Evolutionary conservation across 2,888 invertebrate genomes (phyloP), one percentile per base, ranked within the genome.

Genomic region (Empis livida): DNA sequence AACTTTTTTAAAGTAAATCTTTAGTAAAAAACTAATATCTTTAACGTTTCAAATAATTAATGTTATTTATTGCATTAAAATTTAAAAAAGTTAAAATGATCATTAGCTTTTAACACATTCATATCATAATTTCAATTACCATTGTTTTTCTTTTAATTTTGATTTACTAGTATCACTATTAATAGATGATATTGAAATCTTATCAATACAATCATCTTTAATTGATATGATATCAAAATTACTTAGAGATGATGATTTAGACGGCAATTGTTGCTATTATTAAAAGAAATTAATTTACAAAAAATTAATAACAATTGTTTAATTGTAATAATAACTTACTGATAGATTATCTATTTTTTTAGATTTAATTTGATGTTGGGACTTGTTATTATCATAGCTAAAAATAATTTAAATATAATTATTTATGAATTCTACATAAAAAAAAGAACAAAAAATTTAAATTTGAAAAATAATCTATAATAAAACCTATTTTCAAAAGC

Each of bases 121-220:
- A 5, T 27, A 43, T 4, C 9, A 46, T 15, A 13, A 30, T 16
- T 5, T 9, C 1, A 42, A 46, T 49, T 48, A 58, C 70, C 70
- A 70, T 49, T 65, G 65, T 51, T 70, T 70, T 10, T 67, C 57
- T 53, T 65, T 68, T 13, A 54, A 50, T 35, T 59, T 55, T 47
- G 61, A 60, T 54, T 67, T 66, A 45, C 63, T 68, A 1, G 60
- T 59, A 41, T 63, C 63, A 30, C 58, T 61, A 42, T 57, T 60
- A 11, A 57, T 55, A 2, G 67, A 67, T 10, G 63, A 62, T 23
- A 67, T 53, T 2, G 68, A 67, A 11, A 44, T 47, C 48, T 54
- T 37, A 51, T 51, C 47, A 55, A 57, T n/a, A 56, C 54, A 30
- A 56, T 54, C 47, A 56, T 42, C 9, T 56, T 55, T 10, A 55